Percentiles rank a stretch among this genome's conserved stretches.
Evolutionary conservation across 1,140 invertebrate genomes (phyloP).

Genomic region (Brachionus manjavacas): DNA sequence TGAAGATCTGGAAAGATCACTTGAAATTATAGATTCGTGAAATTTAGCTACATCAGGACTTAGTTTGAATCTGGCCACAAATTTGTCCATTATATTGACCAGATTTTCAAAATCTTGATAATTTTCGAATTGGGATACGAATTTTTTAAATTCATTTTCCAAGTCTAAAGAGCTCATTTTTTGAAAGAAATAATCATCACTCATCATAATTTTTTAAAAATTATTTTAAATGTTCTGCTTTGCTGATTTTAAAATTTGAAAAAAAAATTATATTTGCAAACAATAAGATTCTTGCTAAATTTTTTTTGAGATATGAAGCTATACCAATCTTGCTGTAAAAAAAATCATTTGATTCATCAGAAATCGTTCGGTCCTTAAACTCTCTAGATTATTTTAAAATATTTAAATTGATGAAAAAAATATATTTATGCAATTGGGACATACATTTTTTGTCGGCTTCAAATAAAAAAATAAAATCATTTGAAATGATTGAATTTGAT

Average conservation of each 20-base stretch:
- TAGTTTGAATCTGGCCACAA: not conserved
- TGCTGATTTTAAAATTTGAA: not conserved
- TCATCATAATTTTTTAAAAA: not conserved
- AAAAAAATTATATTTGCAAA: not conserved
- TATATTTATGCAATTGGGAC: too few species aligned
- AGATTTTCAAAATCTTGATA: not conserved
- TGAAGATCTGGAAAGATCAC: not conserved
- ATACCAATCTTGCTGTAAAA: not conserved
- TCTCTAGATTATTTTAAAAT: too few species aligned
- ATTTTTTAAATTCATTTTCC: not conserved
- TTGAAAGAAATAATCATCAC: not conserved
- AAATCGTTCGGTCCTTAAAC: too few species aligned
- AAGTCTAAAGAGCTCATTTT: slow-evolving; percentile 12
- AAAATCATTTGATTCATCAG: too few species aligned
- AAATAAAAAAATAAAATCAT: too few species aligned
- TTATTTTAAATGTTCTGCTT: not conserved
- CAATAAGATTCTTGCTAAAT: not conserved
- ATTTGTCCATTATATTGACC: not conserved
- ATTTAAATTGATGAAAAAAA: too few species aligned
- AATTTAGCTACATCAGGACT: not conserved
- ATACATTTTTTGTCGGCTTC: too few species aligned
- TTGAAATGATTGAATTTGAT: too few species aligned
- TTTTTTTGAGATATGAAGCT: not conserved
- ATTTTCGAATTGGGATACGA: not conserved
- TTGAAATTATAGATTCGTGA: not conserved